Base-by-base conservation (phyloP, 2,797 vertebrate species). In the Tokudaia tokunoshimensis region DNA sequence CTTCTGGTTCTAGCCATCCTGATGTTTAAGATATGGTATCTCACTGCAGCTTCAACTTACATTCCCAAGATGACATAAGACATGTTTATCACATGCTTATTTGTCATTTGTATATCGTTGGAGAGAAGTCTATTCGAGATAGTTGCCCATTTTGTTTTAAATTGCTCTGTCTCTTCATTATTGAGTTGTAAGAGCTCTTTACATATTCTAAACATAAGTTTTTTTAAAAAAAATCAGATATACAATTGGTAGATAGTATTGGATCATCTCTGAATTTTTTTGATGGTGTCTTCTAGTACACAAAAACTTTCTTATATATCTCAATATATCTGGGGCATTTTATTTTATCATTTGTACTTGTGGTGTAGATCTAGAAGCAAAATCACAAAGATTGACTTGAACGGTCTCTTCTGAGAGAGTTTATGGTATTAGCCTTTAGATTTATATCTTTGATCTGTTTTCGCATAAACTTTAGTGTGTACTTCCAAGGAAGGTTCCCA, bases 171-270 rank as follows among this genome's bases (percentile, higher is more conserved):
- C 24, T 79, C 88, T 75, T 87, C 13, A 29, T 80, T 52, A 67
- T 80, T 89, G 72, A 92, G 19, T 84, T 92, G 8, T 57, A 84
- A 88, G 20, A 37, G 11, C 89, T 94, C 8, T 87, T 92, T 93
- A 72, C 29, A 57, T 70, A n/a, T 72, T 75, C 14, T 70, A 80
- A 57, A 34, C 19, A 37, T 9, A 81, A 81, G 47, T 19, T 24
- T 15, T 29, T 89, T 52, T 7, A 8, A n/a, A 34, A 34, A 34
- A 34, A 67, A 70, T 52, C 37, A 96, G 12, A 72, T 61, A 74
- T 3, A 79, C 3, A 1, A 80, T 92, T 94, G 79, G 3, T 11
- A 92, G 79, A 63, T 85, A 70, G 67, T 83, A 17, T 2, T 75
- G 15, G 14, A 2, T 63, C 67, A 2, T 88, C 47, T 94, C 80